A percentile compares a stretch with the other conserved stretches of the same genome.
Conservation (phyloP, 2,797 vertebrate genomes). For the Gambelia wislizenii region DNA sequence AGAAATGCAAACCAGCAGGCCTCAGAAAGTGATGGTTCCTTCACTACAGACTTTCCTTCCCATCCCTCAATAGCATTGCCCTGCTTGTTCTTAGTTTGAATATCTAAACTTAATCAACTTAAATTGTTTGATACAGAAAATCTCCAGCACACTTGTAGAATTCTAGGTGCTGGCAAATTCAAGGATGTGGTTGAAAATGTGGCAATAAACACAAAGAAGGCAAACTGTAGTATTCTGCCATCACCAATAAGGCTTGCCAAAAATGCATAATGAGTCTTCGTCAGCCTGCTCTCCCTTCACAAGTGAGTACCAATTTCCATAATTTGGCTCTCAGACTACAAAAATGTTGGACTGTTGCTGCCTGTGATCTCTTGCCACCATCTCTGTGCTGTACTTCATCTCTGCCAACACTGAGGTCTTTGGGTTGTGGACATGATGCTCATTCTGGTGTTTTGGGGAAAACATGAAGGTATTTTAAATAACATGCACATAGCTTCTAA, state of each 20-base stretch:
- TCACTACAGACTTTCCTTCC: neutral
- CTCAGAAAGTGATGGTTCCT: neutral
- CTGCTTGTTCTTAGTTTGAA: neutral
- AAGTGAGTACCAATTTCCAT: neutral
- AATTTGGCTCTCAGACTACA: neutral
- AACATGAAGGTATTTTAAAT: conserved; percentile 57
- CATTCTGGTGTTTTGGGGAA: conserved; percentile 50
- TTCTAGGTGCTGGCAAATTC: neutral
- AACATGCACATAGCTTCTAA: conserved; percentile 54
- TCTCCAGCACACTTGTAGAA: neutral
- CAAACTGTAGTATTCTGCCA: neutral
- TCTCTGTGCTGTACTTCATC: conserved; percentile 9
- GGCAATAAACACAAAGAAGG: neutral
- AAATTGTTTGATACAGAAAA: neutral
- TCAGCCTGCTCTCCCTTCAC: neutral
- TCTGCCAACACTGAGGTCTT: conserved; percentile 26
- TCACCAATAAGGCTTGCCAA: neutral
- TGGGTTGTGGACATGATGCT: conserved; percentile 49
- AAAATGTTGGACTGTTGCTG: neutral
- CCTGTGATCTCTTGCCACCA: neutral
- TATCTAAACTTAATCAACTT: neutral
- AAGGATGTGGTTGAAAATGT: neutral
- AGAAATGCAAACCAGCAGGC: neutral
- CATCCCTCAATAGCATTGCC: neutral
- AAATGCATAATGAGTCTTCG: neutral